Percentiles rank a stretch among this genome's conserved stretches.
Evolutionary conservation across 2,888 invertebrate genomes (phyloP).

Genomic region (Hydriomena furcata): DNA sequence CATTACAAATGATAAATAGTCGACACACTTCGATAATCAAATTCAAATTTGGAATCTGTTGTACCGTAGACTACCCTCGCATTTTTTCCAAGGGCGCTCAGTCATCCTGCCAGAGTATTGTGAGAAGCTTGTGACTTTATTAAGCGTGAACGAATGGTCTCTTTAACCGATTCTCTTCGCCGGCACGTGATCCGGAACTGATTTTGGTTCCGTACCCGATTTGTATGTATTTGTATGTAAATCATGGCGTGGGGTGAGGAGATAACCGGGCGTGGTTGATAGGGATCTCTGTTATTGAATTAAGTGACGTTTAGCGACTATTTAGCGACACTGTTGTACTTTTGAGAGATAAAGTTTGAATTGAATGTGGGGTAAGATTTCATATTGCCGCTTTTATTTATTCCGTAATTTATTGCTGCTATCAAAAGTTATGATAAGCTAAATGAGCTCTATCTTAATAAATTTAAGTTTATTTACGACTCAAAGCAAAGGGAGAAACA

Average conservation of each 20-base stretch:
- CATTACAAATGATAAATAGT: conserved; percentile 83
- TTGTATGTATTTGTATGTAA: conserved; percentile 80
- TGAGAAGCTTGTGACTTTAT: conserved; percentile 82
- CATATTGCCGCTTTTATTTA: conserved; percentile 18
- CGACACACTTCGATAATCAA: conserved; percentile 83
- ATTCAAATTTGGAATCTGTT: conserved; percentile 83
- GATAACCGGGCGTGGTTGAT: conserved; percentile 76
- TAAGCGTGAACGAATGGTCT: conserved; percentile 79
- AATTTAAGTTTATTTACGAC: too few relatives aligned
- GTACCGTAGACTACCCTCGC: conserved; percentile 55
- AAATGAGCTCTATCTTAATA: conserved; percentile 1
- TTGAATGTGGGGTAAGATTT: conserved; percentile 29
- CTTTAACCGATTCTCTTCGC: conserved; percentile 83
- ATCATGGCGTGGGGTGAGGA: conserved; percentile 70
- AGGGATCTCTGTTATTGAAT: conserved; percentile 76
- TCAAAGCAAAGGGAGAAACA: too few relatives aligned
- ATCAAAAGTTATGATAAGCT: conserved; percentile 13
- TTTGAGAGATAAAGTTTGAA: conserved; percentile 33
- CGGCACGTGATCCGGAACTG: conserved; percentile 85
- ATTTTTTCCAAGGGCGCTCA: conserved; percentile 61
- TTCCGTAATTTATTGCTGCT: conserved; percentile 9
- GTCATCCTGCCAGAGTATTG: conserved; percentile 71
- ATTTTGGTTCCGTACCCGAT: conserved; percentile 72
- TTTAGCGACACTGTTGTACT: conserved; percentile 42
- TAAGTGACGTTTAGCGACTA: conserved; percentile 69